Conservation (phyloP, 2,888 invertebrate genomes). For the Temnothorax ravouxi region DNA sequence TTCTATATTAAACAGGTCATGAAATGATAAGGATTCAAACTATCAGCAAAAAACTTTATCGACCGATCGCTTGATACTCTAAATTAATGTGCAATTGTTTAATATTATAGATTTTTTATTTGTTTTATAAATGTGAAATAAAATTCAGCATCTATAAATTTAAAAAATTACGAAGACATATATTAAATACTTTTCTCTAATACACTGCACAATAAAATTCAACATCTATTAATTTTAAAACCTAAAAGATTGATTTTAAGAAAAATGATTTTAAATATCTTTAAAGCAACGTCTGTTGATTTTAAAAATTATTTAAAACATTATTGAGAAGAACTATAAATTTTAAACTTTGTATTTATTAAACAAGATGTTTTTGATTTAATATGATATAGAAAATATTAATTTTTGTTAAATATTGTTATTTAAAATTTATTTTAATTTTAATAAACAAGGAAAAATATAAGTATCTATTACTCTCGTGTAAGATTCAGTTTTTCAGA, state of each 20-base stretch:
- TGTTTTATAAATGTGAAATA: neutral
- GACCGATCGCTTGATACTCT: neutral
- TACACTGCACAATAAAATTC: neutral
- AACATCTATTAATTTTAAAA: too few species aligned
- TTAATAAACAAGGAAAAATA: constrained; percentile 18
- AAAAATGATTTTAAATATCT: neutral
- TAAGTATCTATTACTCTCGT: neutral
- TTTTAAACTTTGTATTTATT: neutral
- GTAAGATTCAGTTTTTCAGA: neutral
- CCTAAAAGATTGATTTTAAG: neutral
- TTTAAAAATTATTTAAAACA: neutral
- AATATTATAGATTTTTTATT: constrained; percentile 1
- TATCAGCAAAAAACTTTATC: neutral
- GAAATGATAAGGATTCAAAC: constrained; percentile 31
- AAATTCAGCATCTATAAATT: neutral
- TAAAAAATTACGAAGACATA: neutral
- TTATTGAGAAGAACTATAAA: neutral
- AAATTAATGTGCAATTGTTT: neutral
- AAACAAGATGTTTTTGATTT: neutral
- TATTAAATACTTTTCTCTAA: neutral
- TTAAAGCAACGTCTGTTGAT: neutral
- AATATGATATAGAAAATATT: neutral
- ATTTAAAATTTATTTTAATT: constrained; percentile 5
- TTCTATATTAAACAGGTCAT: constrained; percentile 8
- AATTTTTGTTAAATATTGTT: neutral